Evolutionary conservation across 1,140 invertebrate species (phyloP).

Genomic region (Muscidifurax raptorellus): DNA sequence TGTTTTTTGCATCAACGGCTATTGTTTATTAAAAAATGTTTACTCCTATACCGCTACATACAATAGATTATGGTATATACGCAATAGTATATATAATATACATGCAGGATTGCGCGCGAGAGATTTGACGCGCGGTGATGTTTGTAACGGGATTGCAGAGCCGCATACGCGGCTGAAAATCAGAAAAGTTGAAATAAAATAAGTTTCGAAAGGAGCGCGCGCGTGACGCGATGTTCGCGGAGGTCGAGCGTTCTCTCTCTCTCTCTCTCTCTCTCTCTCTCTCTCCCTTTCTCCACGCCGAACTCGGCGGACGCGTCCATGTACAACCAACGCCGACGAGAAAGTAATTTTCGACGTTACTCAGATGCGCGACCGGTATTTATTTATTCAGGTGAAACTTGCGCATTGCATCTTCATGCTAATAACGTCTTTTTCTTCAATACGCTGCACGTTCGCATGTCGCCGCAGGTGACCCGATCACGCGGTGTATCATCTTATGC

Average conservation of each 20-base stretch:
- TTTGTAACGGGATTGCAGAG: not conserved
- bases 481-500: too few relatives aligned
- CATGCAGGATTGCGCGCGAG: too few relatives aligned
- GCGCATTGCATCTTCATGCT: slow-evolving; percentile 54
- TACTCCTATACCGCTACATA: too few relatives aligned
- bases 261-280: too few relatives aligned
- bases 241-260: too few relatives aligned
- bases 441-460: not conserved
- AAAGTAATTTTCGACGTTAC: slow-evolving; percentile 31
- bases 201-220: slow-evolving; percentile 59
- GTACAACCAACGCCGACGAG: not conserved
- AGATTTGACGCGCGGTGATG: not conserved
- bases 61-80: too few relatives aligned
- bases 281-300: too few relatives aligned
- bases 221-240: slow-evolving; percentile 47
- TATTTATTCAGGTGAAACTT: slow-evolving; percentile 56
- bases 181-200: slow-evolving; percentile 63
- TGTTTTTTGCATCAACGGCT: too few relatives aligned
- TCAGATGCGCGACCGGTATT: slow-evolving; percentile 42
- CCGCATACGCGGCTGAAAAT: slow-evolving; percentile 52
- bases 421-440: slow-evolving; percentile 53
- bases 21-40: too few relatives aligned
- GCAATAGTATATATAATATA: too few relatives aligned
- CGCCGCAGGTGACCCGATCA: too few relatives aligned
- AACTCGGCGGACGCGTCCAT: not conserved